phyloP scores from a whole-genome alignment of 1,140 invertebrate genomes.

The Zaprionus gabonicus region DNA sequence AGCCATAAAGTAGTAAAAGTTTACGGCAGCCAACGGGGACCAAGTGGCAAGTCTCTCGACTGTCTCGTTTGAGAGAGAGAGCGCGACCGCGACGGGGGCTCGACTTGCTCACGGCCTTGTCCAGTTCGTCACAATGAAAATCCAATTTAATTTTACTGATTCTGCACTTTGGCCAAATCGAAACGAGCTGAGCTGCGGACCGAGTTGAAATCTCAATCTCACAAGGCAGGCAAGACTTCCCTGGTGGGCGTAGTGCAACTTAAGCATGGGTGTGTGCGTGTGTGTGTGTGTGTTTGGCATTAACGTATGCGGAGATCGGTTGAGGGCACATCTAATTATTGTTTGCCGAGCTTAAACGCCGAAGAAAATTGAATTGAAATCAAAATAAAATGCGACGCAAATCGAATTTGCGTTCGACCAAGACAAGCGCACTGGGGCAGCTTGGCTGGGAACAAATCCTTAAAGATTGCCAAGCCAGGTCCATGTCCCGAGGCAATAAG shows the following conservation, averaged over 20 bases:
- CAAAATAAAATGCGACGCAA: conserved; percentile 73
- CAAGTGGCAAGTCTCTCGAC: conserved; percentile 4
- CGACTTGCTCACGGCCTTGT: conserved; percentile 47
- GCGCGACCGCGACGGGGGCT: conserved; percentile 39
- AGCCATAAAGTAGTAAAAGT: conserved; percentile 58
- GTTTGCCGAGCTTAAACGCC: conserved; percentile 77
- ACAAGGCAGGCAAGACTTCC: conserved; percentile 36
- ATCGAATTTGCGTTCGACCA: conserved; percentile 73
- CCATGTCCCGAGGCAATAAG: conserved; percentile 64
- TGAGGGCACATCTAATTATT: conserved; percentile 74
- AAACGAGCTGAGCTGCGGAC: conserved; percentile 52
- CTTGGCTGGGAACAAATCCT: conserved; percentile 59
- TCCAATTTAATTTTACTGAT: conserved; percentile 81
- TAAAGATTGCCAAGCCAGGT: conserved; percentile 65
- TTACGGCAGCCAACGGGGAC: conserved; percentile 30
- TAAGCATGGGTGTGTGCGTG: background rate
- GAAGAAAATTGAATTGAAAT: conserved; percentile 77
- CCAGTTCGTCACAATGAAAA: conserved; percentile 80
- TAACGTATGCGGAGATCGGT: conserved; percentile 30
- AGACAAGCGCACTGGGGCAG: conserved; percentile 1
- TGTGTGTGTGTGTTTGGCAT: background rate
- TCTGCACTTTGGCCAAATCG: conserved; percentile 79
- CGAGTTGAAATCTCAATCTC: conserved; percentile 45
- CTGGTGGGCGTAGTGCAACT: conserved; percentile 21
- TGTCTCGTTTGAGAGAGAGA: conserved; percentile 49